Conservation (phyloP, 2,113 vertebrate genomes). For the Oncorhynchus kisutch region DNA sequence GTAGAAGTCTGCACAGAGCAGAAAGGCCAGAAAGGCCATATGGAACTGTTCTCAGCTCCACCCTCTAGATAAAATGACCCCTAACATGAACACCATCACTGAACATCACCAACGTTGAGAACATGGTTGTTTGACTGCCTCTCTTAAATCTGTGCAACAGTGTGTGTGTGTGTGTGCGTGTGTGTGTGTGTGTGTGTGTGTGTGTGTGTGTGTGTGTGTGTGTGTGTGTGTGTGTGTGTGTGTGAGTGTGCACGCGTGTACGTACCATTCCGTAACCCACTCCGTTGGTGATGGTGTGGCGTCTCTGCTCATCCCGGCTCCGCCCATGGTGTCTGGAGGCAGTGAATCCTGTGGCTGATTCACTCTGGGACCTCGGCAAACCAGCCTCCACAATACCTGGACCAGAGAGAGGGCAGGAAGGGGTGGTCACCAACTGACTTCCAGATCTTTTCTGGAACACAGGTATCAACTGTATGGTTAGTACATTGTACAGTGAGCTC, state of each 20-base stretch:
- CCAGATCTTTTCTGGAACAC: not conserved
- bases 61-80: not conserved
- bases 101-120: not conserved
- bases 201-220: too few species aligned
- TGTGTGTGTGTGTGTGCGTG: not conserved
- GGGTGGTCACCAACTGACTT: too few species aligned
- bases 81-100: constrained; percentile 9
- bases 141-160: too few species aligned
- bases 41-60: not conserved
- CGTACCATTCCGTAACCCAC: constrained; percentile 88
- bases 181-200: too few species aligned
- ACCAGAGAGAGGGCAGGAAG: constrained; percentile 14
- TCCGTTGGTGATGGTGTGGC: constrained; percentile 91
- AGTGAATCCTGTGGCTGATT: constrained; percentile 63
- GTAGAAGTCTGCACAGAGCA: not conserved
- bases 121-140: too few species aligned
- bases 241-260: not conserved
- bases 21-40: too few species aligned
- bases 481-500: not conserved
- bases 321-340: constrained; percentile 69
- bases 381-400: constrained; percentile 63
- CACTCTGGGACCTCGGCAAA: constrained; percentile 74
- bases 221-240: not conserved
- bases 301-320: constrained; percentile 78
- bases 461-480: not conserved